Evolutionary conservation across 2,888 invertebrate species (phyloP).

Genomic region (Cheilosia variabilis): DNA sequence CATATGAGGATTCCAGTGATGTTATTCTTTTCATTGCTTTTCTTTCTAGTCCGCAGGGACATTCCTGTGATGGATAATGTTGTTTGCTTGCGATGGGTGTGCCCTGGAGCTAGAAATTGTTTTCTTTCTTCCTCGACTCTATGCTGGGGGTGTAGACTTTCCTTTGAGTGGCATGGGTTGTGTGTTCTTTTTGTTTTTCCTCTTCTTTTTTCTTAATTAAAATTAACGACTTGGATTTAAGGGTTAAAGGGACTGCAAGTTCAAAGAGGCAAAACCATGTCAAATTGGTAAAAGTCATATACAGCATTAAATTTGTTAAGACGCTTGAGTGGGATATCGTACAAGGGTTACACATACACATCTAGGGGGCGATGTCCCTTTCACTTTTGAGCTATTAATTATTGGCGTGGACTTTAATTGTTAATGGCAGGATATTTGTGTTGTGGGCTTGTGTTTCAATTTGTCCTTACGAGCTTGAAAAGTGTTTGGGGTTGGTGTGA

Average conservation of each 20-base stretch:
- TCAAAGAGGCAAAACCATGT: slow-evolving; percentile 35
- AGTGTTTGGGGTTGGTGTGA: not conserved
- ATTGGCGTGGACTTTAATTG: slow-evolving; percentile 34
- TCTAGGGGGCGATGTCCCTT: slow-evolving; percentile 7
- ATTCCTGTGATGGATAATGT: slow-evolving; percentile 48
- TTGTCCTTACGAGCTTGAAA: not conserved
- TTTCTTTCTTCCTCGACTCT: slow-evolving; percentile 28
- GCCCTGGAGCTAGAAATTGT: slow-evolving; percentile 48
- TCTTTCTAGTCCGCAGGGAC: slow-evolving; percentile 29
- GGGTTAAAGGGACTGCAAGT: slow-evolving; percentile 15
- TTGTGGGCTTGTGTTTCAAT: not conserved
- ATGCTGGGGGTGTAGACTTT: slow-evolving; percentile 2
- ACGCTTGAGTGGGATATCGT: slow-evolving; percentile 4
- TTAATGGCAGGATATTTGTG: not conserved
- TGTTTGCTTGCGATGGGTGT: slow-evolving; percentile 51
- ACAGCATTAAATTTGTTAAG: slow-evolving; percentile 9
- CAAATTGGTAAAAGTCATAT: slow-evolving; percentile 30
- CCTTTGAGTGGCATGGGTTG: slow-evolving; percentile 4
- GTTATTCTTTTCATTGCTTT: slow-evolving; percentile 13
- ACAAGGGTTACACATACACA: not conserved
- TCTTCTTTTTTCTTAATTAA: slow-evolving; percentile 55
- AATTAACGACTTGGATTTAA: slow-evolving; percentile 57
- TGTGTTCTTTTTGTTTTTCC: slow-evolving; percentile 4
- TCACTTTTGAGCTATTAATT: slow-evolving; percentile 42
- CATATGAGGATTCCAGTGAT: slow-evolving; percentile 44